Base-by-base conservation (phyloP, 2,888 invertebrate genomes). In the Phania funesta region DNA sequence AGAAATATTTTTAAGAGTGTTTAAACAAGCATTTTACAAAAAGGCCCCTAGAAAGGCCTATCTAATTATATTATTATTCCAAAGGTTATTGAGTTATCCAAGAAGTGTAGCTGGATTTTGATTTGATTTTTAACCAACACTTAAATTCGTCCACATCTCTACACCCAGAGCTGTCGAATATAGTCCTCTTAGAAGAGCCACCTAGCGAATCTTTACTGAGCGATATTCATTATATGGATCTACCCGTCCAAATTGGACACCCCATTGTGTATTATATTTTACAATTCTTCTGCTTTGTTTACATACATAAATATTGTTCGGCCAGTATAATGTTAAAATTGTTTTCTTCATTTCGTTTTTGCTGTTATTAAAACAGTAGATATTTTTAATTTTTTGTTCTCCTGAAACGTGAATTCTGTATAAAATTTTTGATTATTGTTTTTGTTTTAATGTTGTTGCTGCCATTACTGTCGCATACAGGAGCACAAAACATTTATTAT, bases 401-500 rank as follows among this genome's bases (percentile, higher is more conserved):
- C 16, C 32, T 46, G 9, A 56, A 35, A 60, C 50, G 41, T 26
- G 67, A 32, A 20, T 76, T 67, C 22, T 67, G 18, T 68, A 60
- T 68, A 24, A 56, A 52, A 44, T 24, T 60, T 68, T 50, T 50
- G 44, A 67, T 60, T 50, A 67, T 60, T 50, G 32, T 38, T 67
- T 48, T 46, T 18, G 35, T 41, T 22, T 18, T 41, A n/a, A n/a
- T 6, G n/a, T 44, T 54, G 3, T 32, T 44, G 4, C 18, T 58
- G 29, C n/a, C n/a, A n/a, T 50, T 32, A 22, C 20, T 67, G 9
- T 58, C 56, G 16, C 35, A 35, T 2, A 16, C 2, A 44, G 5
- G 5, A 22, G 26, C n/a, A 60, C 3, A 22, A 60, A 54, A 41
- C 52, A 76, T 76, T 76, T 76, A 44, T 76, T 68, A 76, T 76